Evolutionary conservation across 2,888 invertebrate genomes (phyloP).

Genomic region (Metacarcinus magister): DNA sequence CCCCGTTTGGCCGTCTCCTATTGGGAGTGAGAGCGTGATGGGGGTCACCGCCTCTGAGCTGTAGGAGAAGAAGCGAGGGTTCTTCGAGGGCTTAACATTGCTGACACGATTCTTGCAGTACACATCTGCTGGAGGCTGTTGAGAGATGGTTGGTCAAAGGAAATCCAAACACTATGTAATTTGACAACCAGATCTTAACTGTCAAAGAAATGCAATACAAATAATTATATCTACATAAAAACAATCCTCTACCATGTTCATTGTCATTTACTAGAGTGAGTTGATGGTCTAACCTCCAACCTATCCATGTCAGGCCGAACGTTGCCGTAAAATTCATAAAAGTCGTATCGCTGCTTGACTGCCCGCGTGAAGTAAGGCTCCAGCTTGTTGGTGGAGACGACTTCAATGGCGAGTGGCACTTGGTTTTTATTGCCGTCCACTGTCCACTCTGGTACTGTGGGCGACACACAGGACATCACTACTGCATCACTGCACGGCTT

Average conservation of each 20-base stretch:
- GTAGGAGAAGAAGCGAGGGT: conserved; percentile 68
- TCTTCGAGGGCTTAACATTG: background rate
- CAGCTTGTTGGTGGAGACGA: conserved; percentile 15
- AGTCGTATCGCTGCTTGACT: conserved; percentile 70
- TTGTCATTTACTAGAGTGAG: background rate
- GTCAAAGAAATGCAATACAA: no score
- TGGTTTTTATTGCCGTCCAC: conserved; percentile 27
- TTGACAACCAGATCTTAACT: no score
- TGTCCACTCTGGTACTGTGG: conserved; percentile 27
- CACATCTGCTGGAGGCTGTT: conserved; percentile 69
- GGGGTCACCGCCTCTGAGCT: conserved; percentile 62
- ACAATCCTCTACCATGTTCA: no score
- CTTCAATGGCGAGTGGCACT: conserved; percentile 69
- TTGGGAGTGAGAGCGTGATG: conserved; percentile 49
- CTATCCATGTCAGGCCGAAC: conserved; percentile 37
- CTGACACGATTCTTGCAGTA: conserved; percentile 60
- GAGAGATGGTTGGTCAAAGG: background rate
- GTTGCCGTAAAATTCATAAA: conserved; percentile 71
- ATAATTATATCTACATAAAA: no score
- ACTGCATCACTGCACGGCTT: no score
- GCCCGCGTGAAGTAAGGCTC: background rate
- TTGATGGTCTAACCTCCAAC: conserved; percentile 45
- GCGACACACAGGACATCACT: no score
- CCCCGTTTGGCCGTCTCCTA: conserved; percentile 54
- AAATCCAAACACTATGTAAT: no score